These are phyloP conservation scores for Pedetes capensis DNA, from an alignment of 2,113 vertebrate genomes.

Conservation along the genomic window DNA sequence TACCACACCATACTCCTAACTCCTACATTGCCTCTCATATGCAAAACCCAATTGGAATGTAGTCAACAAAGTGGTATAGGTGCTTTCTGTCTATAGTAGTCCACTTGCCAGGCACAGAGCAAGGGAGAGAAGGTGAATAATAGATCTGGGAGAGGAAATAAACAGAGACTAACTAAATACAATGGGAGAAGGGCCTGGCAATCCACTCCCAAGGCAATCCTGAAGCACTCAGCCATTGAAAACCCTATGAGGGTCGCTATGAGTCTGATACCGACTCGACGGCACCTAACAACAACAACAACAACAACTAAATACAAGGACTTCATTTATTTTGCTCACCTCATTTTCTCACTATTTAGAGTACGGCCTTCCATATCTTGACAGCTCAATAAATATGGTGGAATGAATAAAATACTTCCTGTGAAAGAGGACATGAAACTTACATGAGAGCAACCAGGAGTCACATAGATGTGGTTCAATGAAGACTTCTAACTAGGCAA, in stretches of 20 bases:
- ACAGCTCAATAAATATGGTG: not conserved
- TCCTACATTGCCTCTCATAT: not conserved
- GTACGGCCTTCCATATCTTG: not conserved
- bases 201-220: too few relatives aligned
- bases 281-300: too few relatives aligned
- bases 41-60: not conserved
- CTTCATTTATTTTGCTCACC: not conserved
- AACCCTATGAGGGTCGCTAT: too few relatives aligned
- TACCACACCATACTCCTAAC: not conserved
- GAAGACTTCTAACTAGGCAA: not conserved
- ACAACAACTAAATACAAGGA: not conserved
- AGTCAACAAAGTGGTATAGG: not conserved
- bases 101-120: not conserved
- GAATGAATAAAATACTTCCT: not conserved
- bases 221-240: too few relatives aligned
- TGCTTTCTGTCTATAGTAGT: not conserved
- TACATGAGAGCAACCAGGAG: not conserved
- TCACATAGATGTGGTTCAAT: not conserved
- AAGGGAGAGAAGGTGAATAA: not conserved
- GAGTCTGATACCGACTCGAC: too few relatives aligned
- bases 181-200: too few relatives aligned
- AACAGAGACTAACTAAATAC: not conserved
- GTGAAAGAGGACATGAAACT: not conserved
- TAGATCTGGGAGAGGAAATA: not conserved
- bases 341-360: not conserved